Conservation (phyloP, 2,888 invertebrate genomes). For the Beris chalybata region DNA sequence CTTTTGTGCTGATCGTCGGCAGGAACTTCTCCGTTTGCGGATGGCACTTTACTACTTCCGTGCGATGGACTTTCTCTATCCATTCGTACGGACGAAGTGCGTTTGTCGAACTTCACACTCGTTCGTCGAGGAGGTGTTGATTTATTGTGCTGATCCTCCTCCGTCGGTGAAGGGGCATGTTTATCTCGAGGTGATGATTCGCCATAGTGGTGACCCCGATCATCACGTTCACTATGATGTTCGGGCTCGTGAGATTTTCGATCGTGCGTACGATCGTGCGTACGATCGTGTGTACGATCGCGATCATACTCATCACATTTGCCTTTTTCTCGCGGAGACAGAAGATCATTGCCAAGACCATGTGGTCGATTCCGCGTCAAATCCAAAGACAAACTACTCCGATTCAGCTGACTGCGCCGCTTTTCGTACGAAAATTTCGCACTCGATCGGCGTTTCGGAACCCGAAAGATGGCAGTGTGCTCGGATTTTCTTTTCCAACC, state of each 20-base stretch:
- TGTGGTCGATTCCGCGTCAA: constrained; percentile 41
- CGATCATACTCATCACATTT: constrained; percentile 4
- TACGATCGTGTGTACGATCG: too few species aligned
- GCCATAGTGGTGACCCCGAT: constrained; percentile 39
- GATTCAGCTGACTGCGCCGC: constrained; percentile 46
- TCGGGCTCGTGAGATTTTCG: too few species aligned
- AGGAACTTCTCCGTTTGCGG: too few species aligned
- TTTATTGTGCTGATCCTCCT: constrained; percentile 13
- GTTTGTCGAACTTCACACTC: too few species aligned
- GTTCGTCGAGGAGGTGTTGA: not conserved
- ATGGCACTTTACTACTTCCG: not conserved
- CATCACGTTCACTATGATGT: too few species aligned
- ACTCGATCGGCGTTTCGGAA: constrained; percentile 13
- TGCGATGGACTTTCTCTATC: too few species aligned
- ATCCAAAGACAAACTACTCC: constrained; percentile 52
- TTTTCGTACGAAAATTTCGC: constrained; percentile 51
- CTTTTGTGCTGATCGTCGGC: too few species aligned
- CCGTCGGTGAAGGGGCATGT: constrained; percentile 3
- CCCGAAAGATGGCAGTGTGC: constrained; percentile 32
- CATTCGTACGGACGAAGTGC: too few species aligned
- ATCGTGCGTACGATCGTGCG: too few species aligned
- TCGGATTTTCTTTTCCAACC: constrained; percentile 54
- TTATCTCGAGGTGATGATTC: constrained; percentile 9
- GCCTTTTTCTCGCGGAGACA: constrained; percentile 42
- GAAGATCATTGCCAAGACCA: constrained; percentile 34